Evolutionary conservation across 2,888 invertebrate species (phyloP), one percentile per base, ranked within the genome.

Genomic region (Timandra comae): DNA sequence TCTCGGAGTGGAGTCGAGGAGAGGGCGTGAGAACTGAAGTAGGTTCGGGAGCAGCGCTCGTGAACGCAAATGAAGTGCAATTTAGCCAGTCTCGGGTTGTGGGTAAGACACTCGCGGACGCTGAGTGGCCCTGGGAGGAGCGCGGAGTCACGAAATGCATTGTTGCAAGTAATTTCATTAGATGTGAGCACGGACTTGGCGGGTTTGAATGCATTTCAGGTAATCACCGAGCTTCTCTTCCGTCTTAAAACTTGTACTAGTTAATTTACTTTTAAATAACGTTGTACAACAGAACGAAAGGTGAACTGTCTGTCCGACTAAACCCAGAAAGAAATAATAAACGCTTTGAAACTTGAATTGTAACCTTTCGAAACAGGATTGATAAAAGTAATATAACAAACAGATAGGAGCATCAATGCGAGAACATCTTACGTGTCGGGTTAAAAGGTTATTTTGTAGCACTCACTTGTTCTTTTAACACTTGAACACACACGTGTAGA

Each of bases 51-150:
- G 68, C 63, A 54, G 56, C 58, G 56, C 53, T 61, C 62, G 61
- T 63, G 63, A 68, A 74, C 63, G 72, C 70, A 76, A 77, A 79
- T 78, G 72, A 77, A 78, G 75, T 67, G 73, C 74, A 77, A 76
- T 78, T 75, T 76, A 61, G 62, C 65, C 59, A 61, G 61, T 59
- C 55, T 49, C 51, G 59, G 62, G 68, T 70, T 72, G 66, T 52
- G 65, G 66, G 51, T 56, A 52, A 63, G 70, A 62, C 63, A 63
- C 49, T 57, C 55, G 60, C 62, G 49, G 49, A 56, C 16, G 16
- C 16, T 34, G 51, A 61, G 57, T 51, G 47, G 47, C 45, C 47
- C 43, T 33, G 44, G 42, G 46, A 48, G 52, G 47, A 43, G 45
- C 50, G 44, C 42, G 41, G 30, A 53, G 67, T 74, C 76, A 74